Evolutionary conservation across 1,140 invertebrate genomes (phyloP), one percentile per base, ranked within the genome.

Genomic region (Chionoecetes opilio): DNA sequence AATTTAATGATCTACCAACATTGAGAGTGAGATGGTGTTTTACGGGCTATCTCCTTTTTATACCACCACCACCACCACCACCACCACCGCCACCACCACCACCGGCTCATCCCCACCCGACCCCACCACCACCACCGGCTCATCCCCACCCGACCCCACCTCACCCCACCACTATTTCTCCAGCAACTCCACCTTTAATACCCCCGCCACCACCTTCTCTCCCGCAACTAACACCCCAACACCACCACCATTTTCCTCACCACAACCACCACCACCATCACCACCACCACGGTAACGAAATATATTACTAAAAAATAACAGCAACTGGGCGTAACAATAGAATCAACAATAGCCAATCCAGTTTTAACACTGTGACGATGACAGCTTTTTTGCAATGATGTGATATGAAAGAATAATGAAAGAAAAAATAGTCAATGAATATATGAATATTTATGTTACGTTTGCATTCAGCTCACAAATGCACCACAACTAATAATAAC

Each of bases 171-270:
- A 75, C 63, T 26, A 75, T 75, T 75, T 26, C n/a, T 75, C 63
- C 63, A n/a, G n/a, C 63, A 75, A 75, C 63, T 75, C 63, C 63
- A 75, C 63, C 63, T 75, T 75, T 75, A 75, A 75, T 75, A 75
- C 63, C 14, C 5, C 41, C 21, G 63, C 63, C 63, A n/a, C 63
- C 21, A 26, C 63, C 41, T n/a, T n/a, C n/a, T n/a, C n/a, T n/a
- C n/a, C n/a, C 46, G 63, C 63, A 75, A 75, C 63, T n/a, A 75
- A 75, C n/a, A 26, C 63, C 63, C 21, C 63, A 53, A 53, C 63
- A 75, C 63, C 63, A 21, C 63, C 63, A 75, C 63, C 63, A 75
- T n/a, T n/a, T 75, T n/a, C 63, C 5, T n/a, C 63, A 75, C 63
- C 63, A 26, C 63, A 17, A 75, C 63, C 63, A 75, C 63, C 53